A percentile compares a stretch with the other conserved stretches of the same genome.
phyloP scores from a whole-genome alignment of 1,140 invertebrate species.

The Potamilus streckersoni region DNA sequence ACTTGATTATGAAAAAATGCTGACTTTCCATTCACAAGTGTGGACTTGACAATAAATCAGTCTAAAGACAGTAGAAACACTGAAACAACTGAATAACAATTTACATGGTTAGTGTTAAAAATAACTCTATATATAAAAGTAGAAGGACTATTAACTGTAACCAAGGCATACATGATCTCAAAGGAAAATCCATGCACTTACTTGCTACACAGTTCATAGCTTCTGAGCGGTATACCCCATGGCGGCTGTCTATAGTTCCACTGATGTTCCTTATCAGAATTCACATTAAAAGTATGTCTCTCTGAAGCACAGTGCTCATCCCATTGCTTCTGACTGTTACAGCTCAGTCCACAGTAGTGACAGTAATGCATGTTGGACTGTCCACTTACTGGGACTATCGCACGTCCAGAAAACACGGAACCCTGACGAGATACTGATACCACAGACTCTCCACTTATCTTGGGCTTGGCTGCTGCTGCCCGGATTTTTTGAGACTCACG shows the following conservation, averaged over 20 bases:
- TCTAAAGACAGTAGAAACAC: too few relatives aligned
- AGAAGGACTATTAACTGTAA: neutral
- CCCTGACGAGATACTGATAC: constrained; percentile 31
- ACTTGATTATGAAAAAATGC: too few relatives aligned
- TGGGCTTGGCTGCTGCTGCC: constrained; percentile 36
- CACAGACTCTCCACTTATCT: constrained; percentile 57
- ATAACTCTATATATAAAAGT: too few relatives aligned
- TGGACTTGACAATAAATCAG: too few relatives aligned
- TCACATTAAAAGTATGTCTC: constrained; percentile 60
- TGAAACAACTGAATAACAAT: too few relatives aligned
- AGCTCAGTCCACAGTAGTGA: constrained; percentile 58
- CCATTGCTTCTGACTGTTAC: constrained; percentile 62
- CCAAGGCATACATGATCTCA: neutral
- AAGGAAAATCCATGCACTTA: constrained; percentile 33
- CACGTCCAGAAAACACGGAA: neutral
- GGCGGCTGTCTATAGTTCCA: constrained; percentile 65
- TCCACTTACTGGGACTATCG: constrained; percentile 14
- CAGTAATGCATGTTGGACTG: constrained; percentile 48
- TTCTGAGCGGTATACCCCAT: constrained; percentile 51
- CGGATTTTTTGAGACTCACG: constrained; percentile 38
- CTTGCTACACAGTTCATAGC: constrained; percentile 56
- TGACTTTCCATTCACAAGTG: too few relatives aligned
- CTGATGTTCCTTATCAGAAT: constrained; percentile 64
- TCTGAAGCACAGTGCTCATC: constrained; percentile 62
- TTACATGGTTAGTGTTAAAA: too few relatives aligned